These are phyloP conservation scores for Lagorchestes hirsutus DNA, from an alignment of 2,797 vertebrate species.

Conservation along the genomic window DNA sequence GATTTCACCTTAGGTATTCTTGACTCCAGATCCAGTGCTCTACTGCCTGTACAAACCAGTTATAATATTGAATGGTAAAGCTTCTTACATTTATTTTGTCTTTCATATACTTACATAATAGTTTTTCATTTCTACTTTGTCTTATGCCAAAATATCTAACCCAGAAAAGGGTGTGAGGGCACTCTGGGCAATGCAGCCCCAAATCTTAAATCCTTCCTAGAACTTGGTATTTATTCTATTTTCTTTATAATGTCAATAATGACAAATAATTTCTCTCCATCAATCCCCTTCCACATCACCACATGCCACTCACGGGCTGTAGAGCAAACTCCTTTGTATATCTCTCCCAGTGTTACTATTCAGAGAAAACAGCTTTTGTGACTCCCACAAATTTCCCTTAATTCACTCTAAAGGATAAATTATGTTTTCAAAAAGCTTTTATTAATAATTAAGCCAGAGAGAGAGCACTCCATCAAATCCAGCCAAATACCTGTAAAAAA, in stretches of 20 bases:
- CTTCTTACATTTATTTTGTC: background rate
- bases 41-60: too few species aligned
- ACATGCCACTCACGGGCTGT: background rate
- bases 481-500: too few species aligned
- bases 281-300: background rate
- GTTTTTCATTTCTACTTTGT: background rate
- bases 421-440: background rate
- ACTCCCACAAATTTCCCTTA: background rate
- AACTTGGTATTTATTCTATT: background rate
- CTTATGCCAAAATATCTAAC: background rate
- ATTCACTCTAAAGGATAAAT: background rate
- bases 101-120: background rate
- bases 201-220: background rate
- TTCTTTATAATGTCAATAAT: background rate
- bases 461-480: too few species aligned
- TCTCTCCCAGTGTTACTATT: background rate
- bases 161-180: background rate
- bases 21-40: too few species aligned
- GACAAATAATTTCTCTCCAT: background rate
- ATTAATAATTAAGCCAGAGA: background rate
- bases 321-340: background rate
- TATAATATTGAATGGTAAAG: background rate
- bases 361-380: background rate
- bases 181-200: background rate
- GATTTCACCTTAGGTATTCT: too few species aligned